These are phyloP conservation scores for Anser brachyrhynchus DNA, from an alignment of 2,113 vertebrate species.

Conservation along the genomic window DNA sequence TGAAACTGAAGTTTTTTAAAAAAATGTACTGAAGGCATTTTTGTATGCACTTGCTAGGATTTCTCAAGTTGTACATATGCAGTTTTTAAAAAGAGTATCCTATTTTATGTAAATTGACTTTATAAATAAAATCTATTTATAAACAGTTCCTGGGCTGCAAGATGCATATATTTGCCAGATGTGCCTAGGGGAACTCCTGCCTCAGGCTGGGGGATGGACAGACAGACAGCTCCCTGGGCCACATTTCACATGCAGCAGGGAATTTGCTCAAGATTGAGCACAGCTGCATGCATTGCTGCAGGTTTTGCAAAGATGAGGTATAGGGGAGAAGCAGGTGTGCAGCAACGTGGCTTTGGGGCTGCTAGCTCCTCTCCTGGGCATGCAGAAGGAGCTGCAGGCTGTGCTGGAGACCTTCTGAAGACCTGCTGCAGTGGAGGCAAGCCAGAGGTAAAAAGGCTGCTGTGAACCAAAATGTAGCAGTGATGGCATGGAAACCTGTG, in stretches of 20 bases:
- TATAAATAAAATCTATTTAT: slow-evolving; percentile 96
- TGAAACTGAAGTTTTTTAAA: slow-evolving; percentile 75
- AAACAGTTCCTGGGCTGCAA: slow-evolving; percentile 43
- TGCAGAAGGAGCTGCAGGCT: neutral
- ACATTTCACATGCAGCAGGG: neutral
- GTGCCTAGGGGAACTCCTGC: neutral
- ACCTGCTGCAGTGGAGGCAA: neutral
- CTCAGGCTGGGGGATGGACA: neutral
- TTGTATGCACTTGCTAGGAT: slow-evolving; percentile 85
- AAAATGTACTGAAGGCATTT: slow-evolving; percentile 79
- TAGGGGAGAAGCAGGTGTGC: neutral
- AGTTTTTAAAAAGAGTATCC: slow-evolving; percentile 82
- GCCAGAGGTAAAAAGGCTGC: neutral
- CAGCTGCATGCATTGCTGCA: neutral
- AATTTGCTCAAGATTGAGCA: neutral
- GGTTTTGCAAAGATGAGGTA: neutral
- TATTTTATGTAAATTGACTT: slow-evolving; percentile 93
- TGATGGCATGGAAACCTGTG: neutral
- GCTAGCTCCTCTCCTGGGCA: neutral
- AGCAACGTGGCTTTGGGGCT: rapidly evolving
- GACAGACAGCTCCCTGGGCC: neutral
- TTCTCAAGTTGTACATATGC: slow-evolving; percentile 83
- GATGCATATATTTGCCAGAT: neutral
- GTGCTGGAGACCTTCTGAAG: neutral
- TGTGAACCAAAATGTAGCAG: neutral